Percentiles rank a stretch among this genome's conserved stretches.
These are phyloP conservation scores for Takifugu rubripes DNA, from an alignment of 2,797 vertebrate genomes.

Conservation along the genomic window DNA sequence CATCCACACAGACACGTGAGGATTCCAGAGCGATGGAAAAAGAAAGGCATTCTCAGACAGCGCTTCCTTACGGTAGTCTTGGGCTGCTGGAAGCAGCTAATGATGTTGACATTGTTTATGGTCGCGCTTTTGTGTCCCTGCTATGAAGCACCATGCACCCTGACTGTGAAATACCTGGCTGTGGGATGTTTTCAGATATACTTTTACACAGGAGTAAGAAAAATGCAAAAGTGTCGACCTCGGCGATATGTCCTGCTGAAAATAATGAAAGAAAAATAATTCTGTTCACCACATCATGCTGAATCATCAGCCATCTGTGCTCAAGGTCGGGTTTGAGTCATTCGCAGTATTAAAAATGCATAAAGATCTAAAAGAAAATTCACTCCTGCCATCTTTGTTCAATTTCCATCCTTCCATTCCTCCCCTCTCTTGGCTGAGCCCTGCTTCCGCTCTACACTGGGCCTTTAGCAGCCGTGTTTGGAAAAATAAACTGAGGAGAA, in stretches of 20 bases:
- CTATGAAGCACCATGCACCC: background rate
- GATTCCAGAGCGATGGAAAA: conserved; percentile 7
- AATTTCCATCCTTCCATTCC: conserved; percentile 24
- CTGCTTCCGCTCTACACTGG: conserved; percentile 36
- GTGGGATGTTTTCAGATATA: no score
- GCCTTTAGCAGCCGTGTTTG: conserved; percentile 46
- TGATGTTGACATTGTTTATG: background rate
- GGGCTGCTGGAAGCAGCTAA: background rate
- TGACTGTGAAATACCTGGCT: background rate
- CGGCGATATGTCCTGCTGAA: conserved; percentile 19
- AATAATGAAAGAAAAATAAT: conserved; percentile 13
- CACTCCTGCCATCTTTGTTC: background rate
- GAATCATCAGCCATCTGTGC: conserved; percentile 17
- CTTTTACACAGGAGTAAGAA: background rate
- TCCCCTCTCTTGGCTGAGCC: conserved; percentile 39
- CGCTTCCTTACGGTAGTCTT: background rate
- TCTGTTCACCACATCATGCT: conserved; percentile 15
- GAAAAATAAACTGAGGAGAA: conserved; percentile 55
- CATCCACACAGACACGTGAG: conserved; percentile 8
- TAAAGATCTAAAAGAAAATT: conserved; percentile 46
- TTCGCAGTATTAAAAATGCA: conserved; percentile 47
- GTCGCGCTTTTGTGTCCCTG: conserved; percentile 6
- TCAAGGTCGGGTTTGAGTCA: conserved; percentile 41
- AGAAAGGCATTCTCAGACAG: conserved; percentile 9
- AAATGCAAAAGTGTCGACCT: background rate